Evolutionary conservation across 1,140 invertebrate genomes (phyloP), one percentile per base, ranked within the genome.

Genomic region (Chironomus striatipennis): DNA sequence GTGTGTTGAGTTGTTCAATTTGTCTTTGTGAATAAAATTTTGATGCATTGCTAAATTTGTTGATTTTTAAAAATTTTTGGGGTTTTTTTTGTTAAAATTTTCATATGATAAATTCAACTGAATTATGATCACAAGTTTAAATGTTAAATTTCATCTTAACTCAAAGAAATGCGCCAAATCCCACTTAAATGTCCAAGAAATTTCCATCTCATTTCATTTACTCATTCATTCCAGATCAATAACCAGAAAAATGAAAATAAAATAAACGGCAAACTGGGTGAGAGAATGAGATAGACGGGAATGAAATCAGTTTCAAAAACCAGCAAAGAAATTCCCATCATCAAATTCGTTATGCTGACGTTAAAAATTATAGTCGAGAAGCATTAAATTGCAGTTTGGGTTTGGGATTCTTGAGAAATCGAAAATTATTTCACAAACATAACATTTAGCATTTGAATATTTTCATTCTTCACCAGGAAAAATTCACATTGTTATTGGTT

Each of bases 351-450:
- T 57, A n/a, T 57, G 47, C 47, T 57, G 47, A 15, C 47, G 5
- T 57, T 15, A 57, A 57, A 57, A 57, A 57, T 57, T 57, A 57
- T n/a, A 57, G 12, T 57, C 8, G 15, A 57, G 15, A 15, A 57
- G 47, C 65, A 70, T 70, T 70, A 20, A 18, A 70, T 70, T 70
- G 17, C 20, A 70, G 18, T 21, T 70, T 18, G 9, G 47, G 47
- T 57, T 57, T 57, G 9, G 47, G 9, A n/a, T 57, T 57, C n/a
- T 12, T 10, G n/a, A n/a, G 47, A 57, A 12, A 57, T 70, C 65
- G 65, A 70, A 70, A 70, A 70, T 70, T 70, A 70, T 70, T 70
- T 70, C 65, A 70, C 65, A 17, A 70, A 21, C 65, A 70, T 21
- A 70, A 18, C 20, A 70, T 70, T 70, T 70, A 70, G 65, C 17